Percentiles rank a stretch among this genome's conserved stretches.
Conservation (phyloP, 2,113 vertebrate species). For the Butorides virescens region DNA sequence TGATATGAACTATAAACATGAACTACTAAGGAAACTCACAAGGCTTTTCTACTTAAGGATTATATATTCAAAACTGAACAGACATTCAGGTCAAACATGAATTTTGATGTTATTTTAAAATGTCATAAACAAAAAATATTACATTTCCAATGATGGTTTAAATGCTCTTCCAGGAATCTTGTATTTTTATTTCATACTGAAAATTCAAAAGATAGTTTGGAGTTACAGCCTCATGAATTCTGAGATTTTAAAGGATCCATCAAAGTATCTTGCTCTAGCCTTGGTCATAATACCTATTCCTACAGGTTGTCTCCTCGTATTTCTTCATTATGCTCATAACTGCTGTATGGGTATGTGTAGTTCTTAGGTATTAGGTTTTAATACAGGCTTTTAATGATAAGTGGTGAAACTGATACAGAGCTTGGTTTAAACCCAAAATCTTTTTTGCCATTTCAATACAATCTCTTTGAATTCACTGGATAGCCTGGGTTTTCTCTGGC, state of each 20-base stretch:
- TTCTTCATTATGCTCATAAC: not conserved
- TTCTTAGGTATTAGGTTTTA: not conserved
- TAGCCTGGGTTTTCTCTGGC: not conserved
- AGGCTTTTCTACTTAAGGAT: not conserved
- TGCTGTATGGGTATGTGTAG: too few species aligned
- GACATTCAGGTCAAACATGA: not conserved
- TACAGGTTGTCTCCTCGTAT: not conserved
- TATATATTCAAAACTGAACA: not conserved
- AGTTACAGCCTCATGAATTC: not conserved
- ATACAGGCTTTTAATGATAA: not conserved
- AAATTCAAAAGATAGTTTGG: not conserved
- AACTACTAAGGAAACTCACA: not conserved
- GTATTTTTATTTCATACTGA: not conserved
- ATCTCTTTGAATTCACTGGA: not conserved
- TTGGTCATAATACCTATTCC: not conserved
- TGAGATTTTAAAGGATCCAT: not conserved
- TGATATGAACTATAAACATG: not conserved
- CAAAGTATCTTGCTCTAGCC: not conserved
- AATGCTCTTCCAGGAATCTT: not conserved
- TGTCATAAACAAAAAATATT: not conserved
- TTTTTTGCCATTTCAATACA: not conserved
- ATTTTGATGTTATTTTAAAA: not conserved
- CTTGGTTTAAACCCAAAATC: not conserved
- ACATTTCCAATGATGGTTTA: not conserved
- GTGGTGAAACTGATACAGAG: not conserved